phyloP scores from a whole-genome alignment of 2,888 invertebrate genomes.

The Bembecia ichneumoniformis region DNA sequence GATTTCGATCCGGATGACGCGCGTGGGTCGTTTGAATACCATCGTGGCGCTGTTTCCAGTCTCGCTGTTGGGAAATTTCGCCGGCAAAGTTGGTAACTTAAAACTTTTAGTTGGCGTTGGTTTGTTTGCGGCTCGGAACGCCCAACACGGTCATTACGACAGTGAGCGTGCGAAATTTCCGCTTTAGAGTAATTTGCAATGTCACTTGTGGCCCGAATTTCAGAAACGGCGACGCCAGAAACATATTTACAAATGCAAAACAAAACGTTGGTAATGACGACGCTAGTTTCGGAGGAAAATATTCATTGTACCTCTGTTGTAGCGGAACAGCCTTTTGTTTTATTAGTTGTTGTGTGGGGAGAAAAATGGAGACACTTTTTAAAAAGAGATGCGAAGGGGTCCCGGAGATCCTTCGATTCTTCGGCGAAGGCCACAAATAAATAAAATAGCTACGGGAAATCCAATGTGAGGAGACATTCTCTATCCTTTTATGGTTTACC shows the following conservation, averaged over 20 bases:
- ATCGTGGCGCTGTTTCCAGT: constrained; percentile 16
- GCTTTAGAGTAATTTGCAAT: constrained; percentile 59
- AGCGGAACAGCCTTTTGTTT: background rate
- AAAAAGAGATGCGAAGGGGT: background rate
- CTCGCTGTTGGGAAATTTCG: constrained; percentile 26
- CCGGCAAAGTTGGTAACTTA: constrained; percentile 37
- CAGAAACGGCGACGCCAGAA: constrained; percentile 18
- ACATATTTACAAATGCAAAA: constrained; percentile 51
- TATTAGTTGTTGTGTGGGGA: background rate
- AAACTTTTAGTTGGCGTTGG: constrained; percentile 53
- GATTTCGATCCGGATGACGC: background rate
- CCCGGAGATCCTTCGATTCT: background rate
- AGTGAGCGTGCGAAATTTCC: constrained; percentile 46
- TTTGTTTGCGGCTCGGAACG: constrained; percentile 43
- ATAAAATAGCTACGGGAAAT: constrained; percentile 3
- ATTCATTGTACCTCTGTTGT: background rate
- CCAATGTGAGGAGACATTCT: background rate
- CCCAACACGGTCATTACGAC: constrained; percentile 45
- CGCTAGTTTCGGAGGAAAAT: constrained; percentile 28
- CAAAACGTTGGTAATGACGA: constrained; percentile 49
- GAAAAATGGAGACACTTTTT: background rate
- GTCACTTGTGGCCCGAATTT: constrained; percentile 43
- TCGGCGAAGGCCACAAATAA: constrained; percentile 7
- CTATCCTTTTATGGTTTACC: constrained; percentile 19
- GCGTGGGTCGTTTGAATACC: constrained; percentile 18